Base-by-base conservation (phyloP, 2,113 vertebrate species). In the Scalopus aquaticus region DNA sequence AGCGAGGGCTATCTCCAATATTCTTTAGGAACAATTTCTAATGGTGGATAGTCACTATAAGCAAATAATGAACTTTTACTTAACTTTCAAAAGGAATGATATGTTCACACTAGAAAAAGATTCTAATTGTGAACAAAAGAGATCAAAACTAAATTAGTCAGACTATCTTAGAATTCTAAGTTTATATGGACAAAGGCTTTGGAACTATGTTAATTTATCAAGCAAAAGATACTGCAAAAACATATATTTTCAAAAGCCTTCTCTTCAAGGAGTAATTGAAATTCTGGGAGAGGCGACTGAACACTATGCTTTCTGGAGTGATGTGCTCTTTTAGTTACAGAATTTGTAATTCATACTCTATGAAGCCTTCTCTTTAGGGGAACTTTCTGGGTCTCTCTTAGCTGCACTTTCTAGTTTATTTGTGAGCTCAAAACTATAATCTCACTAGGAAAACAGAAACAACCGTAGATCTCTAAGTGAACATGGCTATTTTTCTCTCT, bases 141-240 rank as follows among this genome's bases (percentile, higher is more conserved):
- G 13, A 78, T 86, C 19, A 73, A 87, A 85, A 42, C 6, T 28
- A 77, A 76, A 35, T 89, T 10, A 76, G 9, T 60, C 22, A 69
- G 39, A 67, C 92, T 86, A 64, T 32, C 56, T 89, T 35, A 56
- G 54, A 70, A 4, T 79, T 94, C 67, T 6, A 76, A 39, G 32
- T 85, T 42, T 24, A 28, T 74, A 39, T 30, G n/a, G 54, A 19
- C 17, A 92, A 91, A 94, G 69, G 22, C 72, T 77, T 88, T 96
- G 88, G 32, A 90, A 56, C 7, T 39, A 12, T n/a, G 44, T 83
- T 32, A 17, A 74, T 3, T 82, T 56, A 82, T 56, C 69, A 85
- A 67, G 28, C 4, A 84, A 81, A 62, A 95, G 46, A 77, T 10
- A 7, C 19, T 32, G 9, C 32, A 82, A 12, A 74, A 54, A 20